Evolutionary conservation across 2,113 vertebrate genomes (phyloP), one percentile per base, ranked within the genome.

Genomic region (Stigmatopora argus): DNA sequence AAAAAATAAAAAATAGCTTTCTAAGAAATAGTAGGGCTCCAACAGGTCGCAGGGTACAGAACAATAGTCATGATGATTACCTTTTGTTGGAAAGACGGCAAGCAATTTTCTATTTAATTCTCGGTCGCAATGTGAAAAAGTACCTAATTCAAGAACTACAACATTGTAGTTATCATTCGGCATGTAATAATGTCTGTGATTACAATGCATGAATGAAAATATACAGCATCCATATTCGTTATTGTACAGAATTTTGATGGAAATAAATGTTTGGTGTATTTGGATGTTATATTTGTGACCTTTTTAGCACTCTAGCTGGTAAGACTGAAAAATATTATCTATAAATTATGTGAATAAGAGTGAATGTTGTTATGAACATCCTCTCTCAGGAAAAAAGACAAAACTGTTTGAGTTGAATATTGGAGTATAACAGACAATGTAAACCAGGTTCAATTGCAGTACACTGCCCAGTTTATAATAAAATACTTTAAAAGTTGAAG

Each of bases 251-350:
- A 15, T 68, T 26, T 13, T 56, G 13, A 56, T 26, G 53, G 14
- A 56, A 45, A 75, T 23, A 83, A 80, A 79, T 41, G 38, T 41
- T 41, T 83, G 83, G 84, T 64, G 63, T 71, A n/a, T 79, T 76
- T 77, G 57, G 78, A 65, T 45, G 58, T 71, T 75, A 72, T 4
- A 64, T 74, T 67, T 78, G 62, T 77, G 65, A 69, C 9, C 72
- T 70, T 56, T 31, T 34, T 7, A 14, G 23, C 26, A 19, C 26
- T 56, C 26, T 13, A 11, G 2, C 34, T 34, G 31, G 7, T 52
- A 18, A 19, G 49, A 51, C 49, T 52, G 14, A 48, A 17, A 17
- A 48, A 48, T 12, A 46, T 46, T 3, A 46, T 5, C 5, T 17
- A 5, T 1, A n/a, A 7, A 59, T 41, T 38, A 23, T 41, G 4